Percentiles rank a stretch among this genome's conserved stretches.
phyloP scores from a whole-genome alignment of 1,140 invertebrate genomes.

The Euura lappo region DNA sequence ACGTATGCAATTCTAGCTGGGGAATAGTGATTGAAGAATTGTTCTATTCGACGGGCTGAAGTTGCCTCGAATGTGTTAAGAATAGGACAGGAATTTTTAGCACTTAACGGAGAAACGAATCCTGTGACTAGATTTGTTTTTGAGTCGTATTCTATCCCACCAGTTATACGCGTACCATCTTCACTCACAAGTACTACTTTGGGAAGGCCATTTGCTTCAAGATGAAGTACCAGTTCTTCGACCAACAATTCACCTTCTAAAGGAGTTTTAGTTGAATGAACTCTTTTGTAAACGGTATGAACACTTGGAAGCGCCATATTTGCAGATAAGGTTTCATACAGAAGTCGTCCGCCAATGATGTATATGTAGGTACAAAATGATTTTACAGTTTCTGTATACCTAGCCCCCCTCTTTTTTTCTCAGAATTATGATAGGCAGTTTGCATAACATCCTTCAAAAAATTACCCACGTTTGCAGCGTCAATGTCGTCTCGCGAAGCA shows the following conservation, averaged over 20 bases:
- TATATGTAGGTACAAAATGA: neutral
- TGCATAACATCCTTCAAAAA: neutral
- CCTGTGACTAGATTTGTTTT: neutral
- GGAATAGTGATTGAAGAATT: neutral
- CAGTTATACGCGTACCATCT: neutral
- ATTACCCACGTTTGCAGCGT: neutral
- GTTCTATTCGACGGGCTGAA: neutral
- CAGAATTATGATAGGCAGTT: neutral
- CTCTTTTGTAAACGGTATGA: neutral
- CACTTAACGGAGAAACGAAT: neutral
- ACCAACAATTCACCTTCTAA: neutral
- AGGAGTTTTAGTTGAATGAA: neutral
- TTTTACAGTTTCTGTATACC: neutral
- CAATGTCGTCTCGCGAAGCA: neutral
- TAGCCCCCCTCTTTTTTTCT: neutral
- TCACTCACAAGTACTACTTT: constrained; percentile 3
- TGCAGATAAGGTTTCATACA: neutral
- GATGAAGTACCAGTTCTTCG: neutral
- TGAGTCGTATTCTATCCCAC: neutral
- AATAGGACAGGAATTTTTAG: neutral
- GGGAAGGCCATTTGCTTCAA: neutral
- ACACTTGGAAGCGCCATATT: neutral
- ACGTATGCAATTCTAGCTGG: neutral
- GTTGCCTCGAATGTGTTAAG: neutral
- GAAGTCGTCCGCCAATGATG: neutral